Evolutionary conservation across 2,113 vertebrate species (phyloP).

Genomic region (Dissostichus mawsoni): DNA sequence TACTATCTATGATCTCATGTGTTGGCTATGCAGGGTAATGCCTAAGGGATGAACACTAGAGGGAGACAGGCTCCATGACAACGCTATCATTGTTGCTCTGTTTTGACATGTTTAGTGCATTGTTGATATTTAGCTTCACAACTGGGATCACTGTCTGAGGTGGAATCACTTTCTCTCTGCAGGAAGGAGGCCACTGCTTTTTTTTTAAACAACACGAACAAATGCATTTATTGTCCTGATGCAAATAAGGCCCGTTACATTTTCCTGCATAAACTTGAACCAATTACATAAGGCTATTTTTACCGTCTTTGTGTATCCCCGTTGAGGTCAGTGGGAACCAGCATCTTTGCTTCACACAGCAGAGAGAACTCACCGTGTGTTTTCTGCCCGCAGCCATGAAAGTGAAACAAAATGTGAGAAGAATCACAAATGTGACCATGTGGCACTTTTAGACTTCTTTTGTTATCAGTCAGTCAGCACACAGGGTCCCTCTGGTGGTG

Average conservation of each 20-base stretch:
- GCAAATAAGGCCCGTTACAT: background rate
- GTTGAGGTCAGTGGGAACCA: constrained; percentile 7
- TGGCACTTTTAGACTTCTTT: constrained; percentile 33
- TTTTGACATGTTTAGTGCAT: constrained; percentile 18
- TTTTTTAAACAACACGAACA: background rate
- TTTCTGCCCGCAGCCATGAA: constrained; percentile 2
- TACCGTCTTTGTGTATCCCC: background rate
- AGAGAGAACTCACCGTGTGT: background rate
- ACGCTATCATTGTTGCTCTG: constrained; percentile 4
- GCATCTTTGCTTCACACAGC: constrained; percentile 19
- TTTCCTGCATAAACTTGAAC: constrained; percentile 18
- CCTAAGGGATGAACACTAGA: constrained; percentile 58
- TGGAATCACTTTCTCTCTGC: background rate
- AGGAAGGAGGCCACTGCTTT: background rate
- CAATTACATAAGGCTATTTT: constrained; percentile 15
- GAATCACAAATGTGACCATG: constrained; percentile 42
- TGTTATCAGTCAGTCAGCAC: constrained; percentile 15
- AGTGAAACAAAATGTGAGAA: constrained; percentile 47
- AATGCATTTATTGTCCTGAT: background rate
- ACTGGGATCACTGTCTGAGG: background rate
- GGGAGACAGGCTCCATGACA: constrained; percentile 58
- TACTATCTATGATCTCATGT: constrained; percentile 30
- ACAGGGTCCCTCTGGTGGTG: constrained; percentile 73
- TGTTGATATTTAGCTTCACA: background rate
- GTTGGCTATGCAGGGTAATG: constrained; percentile 5